phyloP scores from a whole-genome alignment of 2,113 vertebrate genomes.

The Alouatta palliata region DNA sequence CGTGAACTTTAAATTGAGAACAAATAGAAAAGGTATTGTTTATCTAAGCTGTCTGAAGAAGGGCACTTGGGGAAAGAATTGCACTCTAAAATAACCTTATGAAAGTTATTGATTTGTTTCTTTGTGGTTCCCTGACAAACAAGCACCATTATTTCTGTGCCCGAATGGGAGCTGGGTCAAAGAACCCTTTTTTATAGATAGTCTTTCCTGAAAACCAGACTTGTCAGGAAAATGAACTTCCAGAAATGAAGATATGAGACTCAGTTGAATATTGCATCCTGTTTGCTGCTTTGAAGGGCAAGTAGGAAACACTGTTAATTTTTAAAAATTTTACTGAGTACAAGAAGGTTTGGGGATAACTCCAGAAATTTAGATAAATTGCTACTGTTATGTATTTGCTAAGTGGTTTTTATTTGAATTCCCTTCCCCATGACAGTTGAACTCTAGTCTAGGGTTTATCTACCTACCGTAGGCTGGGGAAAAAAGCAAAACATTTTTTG shows the following conservation, averaged over 20 bases:
- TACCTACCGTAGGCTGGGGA: not conserved
- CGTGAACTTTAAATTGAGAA: constrained; percentile 62
- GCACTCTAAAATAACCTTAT: constrained; percentile 74
- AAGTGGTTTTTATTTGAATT: not conserved
- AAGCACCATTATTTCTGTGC: constrained; percentile 67
- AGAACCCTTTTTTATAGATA: constrained; percentile 66
- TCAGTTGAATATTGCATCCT: not conserved
- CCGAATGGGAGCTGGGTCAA: constrained; percentile 63
- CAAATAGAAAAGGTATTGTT: constrained; percentile 64
- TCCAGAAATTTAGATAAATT: not conserved
- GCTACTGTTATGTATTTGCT: not conserved
- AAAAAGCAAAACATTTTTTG: not conserved
- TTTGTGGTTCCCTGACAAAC: constrained; percentile 71
- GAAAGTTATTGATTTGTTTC: constrained; percentile 73
- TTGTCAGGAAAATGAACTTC: constrained; percentile 59
- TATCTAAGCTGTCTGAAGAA: constrained; percentile 68
- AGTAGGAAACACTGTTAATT: not conserved
- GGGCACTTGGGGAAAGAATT: constrained; percentile 60
- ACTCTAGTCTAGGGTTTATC: not conserved
- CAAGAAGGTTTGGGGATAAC: not conserved
- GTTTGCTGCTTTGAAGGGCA: constrained; percentile 55
- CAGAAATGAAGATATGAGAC: constrained; percentile 1
- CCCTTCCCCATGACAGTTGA: not conserved
- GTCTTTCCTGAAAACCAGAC: constrained; percentile 56
- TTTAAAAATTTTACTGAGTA: not conserved